Conservation (phyloP, 2,113 vertebrate genomes). For the Malurus cyaneus region DNA sequence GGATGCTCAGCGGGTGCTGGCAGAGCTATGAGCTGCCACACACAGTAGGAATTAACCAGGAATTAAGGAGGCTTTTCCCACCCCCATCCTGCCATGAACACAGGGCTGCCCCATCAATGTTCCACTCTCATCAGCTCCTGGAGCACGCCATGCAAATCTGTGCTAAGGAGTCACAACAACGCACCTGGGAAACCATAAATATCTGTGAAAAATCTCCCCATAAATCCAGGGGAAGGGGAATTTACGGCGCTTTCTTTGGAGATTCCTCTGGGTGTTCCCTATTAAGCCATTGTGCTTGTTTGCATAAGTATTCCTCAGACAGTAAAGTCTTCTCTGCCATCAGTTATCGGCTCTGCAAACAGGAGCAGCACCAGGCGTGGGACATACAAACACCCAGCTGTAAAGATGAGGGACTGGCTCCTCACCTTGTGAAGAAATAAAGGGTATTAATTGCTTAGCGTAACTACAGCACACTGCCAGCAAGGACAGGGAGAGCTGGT, state of each 20-base stretch:
- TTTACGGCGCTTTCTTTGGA: conserved; percentile 39
- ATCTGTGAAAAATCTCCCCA: conserved; percentile 23
- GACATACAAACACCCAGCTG: background rate
- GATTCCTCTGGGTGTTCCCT: conserved; percentile 48
- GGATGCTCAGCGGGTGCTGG: background rate
- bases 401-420: conserved; percentile 29
- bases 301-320: conserved; percentile 61
- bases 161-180: background rate
- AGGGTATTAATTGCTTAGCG: background rate
- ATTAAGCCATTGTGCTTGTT: conserved; percentile 47
- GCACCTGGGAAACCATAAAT: conserved; percentile 51
- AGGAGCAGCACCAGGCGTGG: background rate
- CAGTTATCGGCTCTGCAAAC: conserved; percentile 1
- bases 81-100: background rate
- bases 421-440: background rate
- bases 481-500: background rate
- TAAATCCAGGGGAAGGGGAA: conserved; percentile 43
- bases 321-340: background rate
- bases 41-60: background rate
- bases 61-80: background rate
- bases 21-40: accelerated
- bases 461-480: background rate
- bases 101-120: background rate
- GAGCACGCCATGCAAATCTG: background rate
- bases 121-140: background rate